Percentiles rank a stretch among this genome's conserved stretches.
Evolutionary conservation across 2,797 vertebrate species (phyloP).

Genomic region (Coluber constrictor): DNA sequence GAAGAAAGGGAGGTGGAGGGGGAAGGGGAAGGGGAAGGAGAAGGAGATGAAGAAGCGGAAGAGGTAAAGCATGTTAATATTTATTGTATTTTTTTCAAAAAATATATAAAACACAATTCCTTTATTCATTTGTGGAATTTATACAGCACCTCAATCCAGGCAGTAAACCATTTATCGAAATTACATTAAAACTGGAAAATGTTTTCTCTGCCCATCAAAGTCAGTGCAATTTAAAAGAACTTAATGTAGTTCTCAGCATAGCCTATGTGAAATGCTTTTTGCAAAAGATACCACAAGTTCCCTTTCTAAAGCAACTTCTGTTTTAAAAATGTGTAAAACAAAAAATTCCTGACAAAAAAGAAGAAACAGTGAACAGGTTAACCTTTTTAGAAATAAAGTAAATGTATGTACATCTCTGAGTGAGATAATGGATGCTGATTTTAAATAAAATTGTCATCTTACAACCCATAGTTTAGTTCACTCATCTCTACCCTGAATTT

Average conservation of each 20-base stretch:
- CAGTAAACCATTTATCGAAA: not conserved
- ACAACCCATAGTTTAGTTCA: not conserved
- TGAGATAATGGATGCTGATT: not conserved
- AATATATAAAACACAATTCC: not conserved
- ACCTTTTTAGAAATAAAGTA: not conserved
- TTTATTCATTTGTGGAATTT: not conserved
- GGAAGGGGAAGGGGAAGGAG: slow-evolving; percentile 1
- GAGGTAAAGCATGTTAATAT: not conserved
- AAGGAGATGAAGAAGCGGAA: slow-evolving; percentile 5
- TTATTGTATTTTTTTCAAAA: not conserved
- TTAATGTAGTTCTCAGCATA: not conserved
- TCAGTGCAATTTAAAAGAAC: not conserved
- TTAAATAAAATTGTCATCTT: not conserved
- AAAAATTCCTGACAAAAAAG: not conserved
- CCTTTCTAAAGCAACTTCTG: not conserved
- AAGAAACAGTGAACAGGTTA: not conserved
- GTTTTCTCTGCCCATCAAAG: not conserved
- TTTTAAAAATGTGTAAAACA: not conserved
- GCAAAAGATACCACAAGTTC: slow-evolving; percentile 3
- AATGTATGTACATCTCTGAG: not conserved
- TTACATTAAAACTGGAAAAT: not conserved
- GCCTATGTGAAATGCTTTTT: not conserved
- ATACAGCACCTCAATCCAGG: not conserved
- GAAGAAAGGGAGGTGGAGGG: slow-evolving; percentile 1
- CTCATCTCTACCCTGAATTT: not conserved